phyloP scores from a whole-genome alignment of 2,113 vertebrate genomes.

The Oncorhynchus tshawytscha region DNA sequence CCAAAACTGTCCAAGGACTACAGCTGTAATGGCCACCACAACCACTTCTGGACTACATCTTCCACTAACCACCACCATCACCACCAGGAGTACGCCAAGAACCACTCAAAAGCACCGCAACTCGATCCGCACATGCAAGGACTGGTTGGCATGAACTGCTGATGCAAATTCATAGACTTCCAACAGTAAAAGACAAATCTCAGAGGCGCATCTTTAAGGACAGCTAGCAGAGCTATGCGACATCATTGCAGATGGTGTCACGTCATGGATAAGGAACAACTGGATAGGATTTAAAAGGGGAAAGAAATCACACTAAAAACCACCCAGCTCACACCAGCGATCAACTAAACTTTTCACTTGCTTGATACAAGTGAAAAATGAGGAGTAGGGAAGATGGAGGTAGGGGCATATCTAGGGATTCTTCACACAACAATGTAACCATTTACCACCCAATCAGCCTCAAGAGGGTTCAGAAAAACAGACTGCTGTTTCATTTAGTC shows the following conservation, averaged over 20 bases:
- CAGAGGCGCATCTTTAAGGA: background rate
- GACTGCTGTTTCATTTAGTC: background rate
- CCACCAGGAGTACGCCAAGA: background rate
- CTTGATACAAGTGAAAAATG: background rate
- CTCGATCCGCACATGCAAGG: slow-evolving; percentile 24
- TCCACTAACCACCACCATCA: slow-evolving; percentile 3
- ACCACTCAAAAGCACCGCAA: background rate
- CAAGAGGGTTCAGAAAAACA: background rate
- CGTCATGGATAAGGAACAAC: slow-evolving; percentile 43
- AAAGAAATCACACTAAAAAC: background rate
- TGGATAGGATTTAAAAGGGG: slow-evolving; percentile 20
- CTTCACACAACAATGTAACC: background rate
- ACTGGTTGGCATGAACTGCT: background rate
- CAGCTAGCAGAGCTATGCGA: background rate
- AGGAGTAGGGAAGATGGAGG: background rate
- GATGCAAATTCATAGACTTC: background rate
- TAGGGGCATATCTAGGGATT: background rate
- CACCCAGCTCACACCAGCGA: background rate
- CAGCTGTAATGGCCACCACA: background rate
- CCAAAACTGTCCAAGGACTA: background rate
- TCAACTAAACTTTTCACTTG: background rate
- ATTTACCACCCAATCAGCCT: background rate
- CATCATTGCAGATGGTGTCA: slow-evolving; percentile 51
- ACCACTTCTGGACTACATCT: background rate
- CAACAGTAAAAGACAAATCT: background rate